phyloP scores from a whole-genome alignment of 2,797 vertebrate genomes.

The Peromyscus aztecus region DNA sequence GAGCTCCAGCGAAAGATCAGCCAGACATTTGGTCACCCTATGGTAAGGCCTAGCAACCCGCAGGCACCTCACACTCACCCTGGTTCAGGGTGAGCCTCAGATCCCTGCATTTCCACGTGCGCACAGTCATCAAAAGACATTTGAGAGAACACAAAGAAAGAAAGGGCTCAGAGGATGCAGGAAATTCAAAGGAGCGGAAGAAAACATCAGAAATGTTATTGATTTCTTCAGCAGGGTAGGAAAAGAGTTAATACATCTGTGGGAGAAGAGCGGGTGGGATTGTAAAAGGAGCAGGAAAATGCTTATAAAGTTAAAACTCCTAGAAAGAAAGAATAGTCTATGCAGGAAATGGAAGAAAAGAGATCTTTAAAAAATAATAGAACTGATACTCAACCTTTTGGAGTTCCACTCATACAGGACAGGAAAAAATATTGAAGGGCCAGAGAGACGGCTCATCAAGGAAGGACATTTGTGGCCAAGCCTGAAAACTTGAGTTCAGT shows the following conservation, averaged over 20 bases:
- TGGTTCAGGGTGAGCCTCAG: not conserved
- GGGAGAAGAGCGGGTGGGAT: not conserved
- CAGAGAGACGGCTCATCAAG: not conserved
- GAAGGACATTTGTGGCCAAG: too few relatives aligned
- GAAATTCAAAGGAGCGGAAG: not conserved
- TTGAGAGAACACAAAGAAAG: not conserved
- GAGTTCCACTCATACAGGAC: not conserved
- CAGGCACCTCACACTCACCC: not conserved
- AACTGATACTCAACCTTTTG: not conserved
- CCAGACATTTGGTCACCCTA: not conserved
- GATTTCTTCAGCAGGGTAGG: conserved; percentile 4
- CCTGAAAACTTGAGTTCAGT: not conserved
- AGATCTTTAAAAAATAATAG: not conserved
- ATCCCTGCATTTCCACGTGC: not conserved
- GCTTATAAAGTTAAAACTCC: conserved; percentile 12
- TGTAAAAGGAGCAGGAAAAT: conserved; percentile 31
- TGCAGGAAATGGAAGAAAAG: not conserved
- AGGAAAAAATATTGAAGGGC: not conserved
- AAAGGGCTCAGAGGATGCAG: not conserved
- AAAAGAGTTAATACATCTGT: not conserved
- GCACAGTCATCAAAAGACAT: not conserved
- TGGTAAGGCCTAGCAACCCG: not conserved
- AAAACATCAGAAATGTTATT: conserved; percentile 14
- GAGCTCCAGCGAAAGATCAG: not conserved
- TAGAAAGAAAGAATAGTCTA: not conserved